phyloP scores from a whole-genome alignment of 2,113 vertebrate genomes.

The Xyliphius kryptos region DNA sequence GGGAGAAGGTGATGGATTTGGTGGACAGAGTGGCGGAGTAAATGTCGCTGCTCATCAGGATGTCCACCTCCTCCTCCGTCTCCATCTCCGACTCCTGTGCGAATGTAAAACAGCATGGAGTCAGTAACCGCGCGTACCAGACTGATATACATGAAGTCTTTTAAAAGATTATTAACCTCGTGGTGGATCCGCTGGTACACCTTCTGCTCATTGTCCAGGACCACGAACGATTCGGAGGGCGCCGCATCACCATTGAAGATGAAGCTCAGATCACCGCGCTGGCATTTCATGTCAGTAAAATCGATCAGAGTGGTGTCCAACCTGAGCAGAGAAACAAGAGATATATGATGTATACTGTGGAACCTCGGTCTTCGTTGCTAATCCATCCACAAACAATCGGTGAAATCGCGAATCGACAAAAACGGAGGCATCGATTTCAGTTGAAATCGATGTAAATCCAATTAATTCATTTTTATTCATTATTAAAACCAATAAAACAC shows the following conservation, averaged over 20 bases:
- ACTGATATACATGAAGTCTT: background rate
- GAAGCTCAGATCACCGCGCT: slow-evolving; percentile 96
- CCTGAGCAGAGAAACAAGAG: no score
- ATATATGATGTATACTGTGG: no score
- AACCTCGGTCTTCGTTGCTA: no score
- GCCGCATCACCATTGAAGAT: slow-evolving; percentile 92
- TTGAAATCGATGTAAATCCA: no score
- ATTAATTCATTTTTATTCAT: no score
- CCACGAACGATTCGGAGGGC: slow-evolving; percentile 96
- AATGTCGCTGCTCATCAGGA: slow-evolving; percentile 98
- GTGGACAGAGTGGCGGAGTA: slow-evolving; percentile 97
- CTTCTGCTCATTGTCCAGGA: slow-evolving; percentile 97
- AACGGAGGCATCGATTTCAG: no score
- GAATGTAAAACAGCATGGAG: background rate
- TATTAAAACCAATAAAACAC: no score
- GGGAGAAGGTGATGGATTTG: slow-evolving; percentile 94
- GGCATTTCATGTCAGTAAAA: slow-evolving; percentile 99
- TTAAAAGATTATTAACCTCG: slow-evolving; percentile 66
- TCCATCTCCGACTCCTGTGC: slow-evolving; percentile 93
- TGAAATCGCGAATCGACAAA: no score
- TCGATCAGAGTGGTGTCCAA: slow-evolving; percentile 98
- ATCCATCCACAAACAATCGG: no score
- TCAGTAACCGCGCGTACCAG: background rate
- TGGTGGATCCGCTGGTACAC: slow-evolving; percentile 98
- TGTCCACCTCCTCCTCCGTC: slow-evolving; percentile 97